These are phyloP conservation scores for Stegostoma tigrinum DNA, from an alignment of 2,113 vertebrate species.

Conservation along the genomic window DNA sequence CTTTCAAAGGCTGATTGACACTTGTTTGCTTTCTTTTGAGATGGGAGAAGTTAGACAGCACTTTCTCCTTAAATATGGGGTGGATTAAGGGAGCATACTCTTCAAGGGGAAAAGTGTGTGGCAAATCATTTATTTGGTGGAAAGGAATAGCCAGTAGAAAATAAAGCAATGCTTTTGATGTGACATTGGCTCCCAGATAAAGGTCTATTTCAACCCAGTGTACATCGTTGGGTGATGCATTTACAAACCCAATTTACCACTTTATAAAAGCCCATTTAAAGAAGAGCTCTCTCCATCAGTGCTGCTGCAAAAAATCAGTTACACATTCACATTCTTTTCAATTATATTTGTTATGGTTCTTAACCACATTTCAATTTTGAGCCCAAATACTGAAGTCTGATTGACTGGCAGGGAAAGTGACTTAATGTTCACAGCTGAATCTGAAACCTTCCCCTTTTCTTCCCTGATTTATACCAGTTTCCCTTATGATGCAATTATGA, in stretches of 20 bases:
- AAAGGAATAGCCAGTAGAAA: not conserved
- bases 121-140: not conserved
- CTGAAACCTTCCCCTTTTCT: not conserved
- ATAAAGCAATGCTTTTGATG: not conserved
- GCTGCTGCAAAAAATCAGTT: not conserved
- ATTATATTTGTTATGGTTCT: not conserved
- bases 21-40: not conserved
- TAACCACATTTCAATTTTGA: not conserved
- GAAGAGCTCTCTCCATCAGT: not conserved
- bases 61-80: not conserved
- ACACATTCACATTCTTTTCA: not conserved
- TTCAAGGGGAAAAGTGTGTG: not conserved
- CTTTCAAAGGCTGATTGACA: not conserved
- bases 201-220: not conserved
- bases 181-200: not conserved
- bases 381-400: not conserved
- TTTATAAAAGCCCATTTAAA: not conserved
- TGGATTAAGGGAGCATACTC: not conserved
- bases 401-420: no score
- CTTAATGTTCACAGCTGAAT: not conserved
- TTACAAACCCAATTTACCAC: not conserved
- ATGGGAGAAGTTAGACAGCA: not conserved
- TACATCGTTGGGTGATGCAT: not conserved
- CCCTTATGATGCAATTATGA: not conserved
- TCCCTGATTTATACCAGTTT: no score